Base-by-base conservation (phyloP, 2,888 invertebrate species). In the Sarcophaga carnaria region DNA sequence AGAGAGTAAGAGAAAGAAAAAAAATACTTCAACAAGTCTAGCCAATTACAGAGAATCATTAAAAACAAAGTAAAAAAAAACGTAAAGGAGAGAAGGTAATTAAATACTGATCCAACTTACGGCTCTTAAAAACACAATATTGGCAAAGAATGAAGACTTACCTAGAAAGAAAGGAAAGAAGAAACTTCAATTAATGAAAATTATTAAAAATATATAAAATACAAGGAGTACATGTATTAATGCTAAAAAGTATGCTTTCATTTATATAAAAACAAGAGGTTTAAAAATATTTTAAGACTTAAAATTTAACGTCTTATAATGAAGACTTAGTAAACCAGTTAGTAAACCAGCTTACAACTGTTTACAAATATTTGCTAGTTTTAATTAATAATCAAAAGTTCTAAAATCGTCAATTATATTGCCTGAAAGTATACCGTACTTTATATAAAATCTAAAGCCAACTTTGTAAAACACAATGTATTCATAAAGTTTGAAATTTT, bases 51-150 rank as follows among this genome's bases (percentile, higher is more conserved):
- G 25, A 22, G 63, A 37, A 20, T 67, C 25, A 60, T 67, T 37
- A 59, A 71, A 62, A 3, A 12, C 6, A 20, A 10, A 22, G 8
- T 59, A 78, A 20, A 54, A 47, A 72, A 20, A 54, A 70, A 62
- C 67, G 8, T 70, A 70, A 59, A 71, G 54, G 54, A 54, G 54
- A 54, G 54, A 54, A 54, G 54, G 54, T 79, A 72, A 76, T 79
- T 81, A 76, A 81, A 76, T 79, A 71, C 37, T 87, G 60, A 70
- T 84, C 20, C 83, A 80, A 87, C 87, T 87, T 84, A 87, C 87
- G 45, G 47, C 14, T 75, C 75, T 81, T 54, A 54, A 17, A 54
- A 14, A 54, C 17, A 54, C 17, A 54, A 14, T 54, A 14, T 54
- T 54, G 0, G 0, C 14, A 12, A 54, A 17, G 17, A 54, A 54